A percentile compares a stretch with the other conserved stretches of the same genome.
Evolutionary conservation across 2,888 invertebrate species (phyloP).

Genomic region (Leucophenga montana): DNA sequence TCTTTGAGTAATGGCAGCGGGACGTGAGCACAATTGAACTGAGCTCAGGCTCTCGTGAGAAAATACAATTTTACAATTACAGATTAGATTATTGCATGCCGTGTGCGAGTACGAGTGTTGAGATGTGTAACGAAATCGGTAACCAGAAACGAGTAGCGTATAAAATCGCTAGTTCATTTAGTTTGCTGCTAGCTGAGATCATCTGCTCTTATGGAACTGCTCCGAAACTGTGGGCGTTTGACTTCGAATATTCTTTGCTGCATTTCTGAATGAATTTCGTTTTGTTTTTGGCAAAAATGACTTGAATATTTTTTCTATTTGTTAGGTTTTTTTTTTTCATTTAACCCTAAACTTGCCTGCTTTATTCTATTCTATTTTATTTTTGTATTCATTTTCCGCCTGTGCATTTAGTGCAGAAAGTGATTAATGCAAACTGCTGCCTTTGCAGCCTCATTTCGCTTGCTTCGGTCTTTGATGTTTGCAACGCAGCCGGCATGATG

Average conservation of each 20-base stretch:
- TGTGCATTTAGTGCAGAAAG: conserved; percentile 10
- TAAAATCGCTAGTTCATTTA: neutral
- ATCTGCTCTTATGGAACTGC: no score
- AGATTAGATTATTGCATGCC: conserved; percentile 18
- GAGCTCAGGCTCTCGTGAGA: conserved; percentile 11
- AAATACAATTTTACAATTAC: conserved; percentile 37
- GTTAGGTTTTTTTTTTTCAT: neutral
- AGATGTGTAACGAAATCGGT: neutral
- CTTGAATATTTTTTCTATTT: conserved; percentile 46
- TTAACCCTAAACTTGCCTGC: conserved; percentile 46
- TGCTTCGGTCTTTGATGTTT: conserved; percentile 45
- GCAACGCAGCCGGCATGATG: conserved; percentile 49
- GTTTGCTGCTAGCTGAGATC: no score
- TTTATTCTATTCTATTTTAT: neutral
- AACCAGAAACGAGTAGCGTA: conserved; percentile 1
- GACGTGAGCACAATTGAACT: conserved; percentile 52
- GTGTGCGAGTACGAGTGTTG: neutral
- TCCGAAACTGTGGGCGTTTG: conserved; percentile 22
- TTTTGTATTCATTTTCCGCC: neutral
- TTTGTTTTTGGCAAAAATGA: conserved; percentile 49
- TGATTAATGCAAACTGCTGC: conserved; percentile 42
- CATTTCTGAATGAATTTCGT: conserved; percentile 50
- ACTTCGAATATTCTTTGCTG: neutral
- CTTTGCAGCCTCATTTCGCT: neutral
- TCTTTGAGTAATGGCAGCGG: conserved; percentile 58